These are phyloP conservation scores for Gonocerus acuteangulatus DNA, from an alignment of 2,888 invertebrate genomes.

Conservation along the genomic window DNA sequence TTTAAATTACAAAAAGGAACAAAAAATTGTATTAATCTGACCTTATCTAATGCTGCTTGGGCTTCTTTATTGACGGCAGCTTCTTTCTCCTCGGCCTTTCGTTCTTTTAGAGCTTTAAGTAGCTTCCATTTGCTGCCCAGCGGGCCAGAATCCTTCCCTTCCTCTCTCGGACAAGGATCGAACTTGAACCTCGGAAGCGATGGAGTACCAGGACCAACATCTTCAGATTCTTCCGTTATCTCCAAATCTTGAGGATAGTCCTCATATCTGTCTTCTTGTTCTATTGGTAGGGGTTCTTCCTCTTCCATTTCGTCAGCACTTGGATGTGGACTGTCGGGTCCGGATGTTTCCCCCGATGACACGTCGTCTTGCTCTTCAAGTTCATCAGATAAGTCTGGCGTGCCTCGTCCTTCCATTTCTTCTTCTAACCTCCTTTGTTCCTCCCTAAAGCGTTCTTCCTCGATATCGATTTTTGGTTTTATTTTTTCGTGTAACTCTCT, in stretches of 20 bases:
- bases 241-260: conserved; percentile 7
- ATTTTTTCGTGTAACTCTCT: conserved; percentile 67
- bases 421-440: conserved; percentile 18
- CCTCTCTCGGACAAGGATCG: conserved; percentile 44
- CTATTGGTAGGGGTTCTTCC: conserved; percentile 40
- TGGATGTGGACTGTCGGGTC: conserved; percentile 76
- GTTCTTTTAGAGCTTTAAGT: conserved; percentile 77
- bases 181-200: conserved; percentile 49
- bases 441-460: conserved; percentile 40
- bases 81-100: conserved; percentile 78
- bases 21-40: neutral
- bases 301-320: conserved; percentile 42
- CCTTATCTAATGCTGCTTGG: conserved; percentile 45
- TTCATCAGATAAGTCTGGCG: conserved; percentile 26
- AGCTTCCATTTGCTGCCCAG: conserved; percentile 85
- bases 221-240: conserved; percentile 41
- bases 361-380: conserved; percentile 45
- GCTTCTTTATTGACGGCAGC: conserved; percentile 59
- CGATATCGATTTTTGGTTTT: conserved; percentile 44
- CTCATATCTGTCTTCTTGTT: conserved; percentile 38
- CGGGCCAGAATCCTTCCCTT: conserved; percentile 45
- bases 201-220: conserved; percentile 41
- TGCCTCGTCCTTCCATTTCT: conserved; percentile 34
- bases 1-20: no score
- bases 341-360: conserved; percentile 80